Evolutionary conservation across 2,888 invertebrate genomes (phyloP).

Genomic region (Timema podura): DNA sequence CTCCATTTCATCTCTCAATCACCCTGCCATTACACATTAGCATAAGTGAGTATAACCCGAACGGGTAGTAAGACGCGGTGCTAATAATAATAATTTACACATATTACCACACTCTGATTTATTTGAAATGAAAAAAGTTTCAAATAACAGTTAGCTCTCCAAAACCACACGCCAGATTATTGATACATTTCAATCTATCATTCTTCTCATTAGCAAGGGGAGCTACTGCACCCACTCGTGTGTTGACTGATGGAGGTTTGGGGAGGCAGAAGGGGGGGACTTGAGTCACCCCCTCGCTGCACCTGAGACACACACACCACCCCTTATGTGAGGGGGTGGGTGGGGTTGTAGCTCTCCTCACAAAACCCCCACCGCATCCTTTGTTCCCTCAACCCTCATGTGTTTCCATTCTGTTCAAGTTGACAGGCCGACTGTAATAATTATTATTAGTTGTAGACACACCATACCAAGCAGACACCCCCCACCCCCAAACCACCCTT

Average conservation of each 20-base stretch:
- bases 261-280: neutral
- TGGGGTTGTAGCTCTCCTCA: constrained; percentile 6
- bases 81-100: no score
- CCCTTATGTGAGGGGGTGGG: neutral
- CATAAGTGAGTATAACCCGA: no score
- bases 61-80: no score
- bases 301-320: constrained; percentile 1
- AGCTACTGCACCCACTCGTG: neutral
- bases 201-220: constrained; percentile 1
- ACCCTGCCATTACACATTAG: no score
- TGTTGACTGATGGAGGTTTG: neutral
- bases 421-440: constrained; percentile 22
- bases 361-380: neutral
- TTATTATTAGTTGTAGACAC: constrained; percentile 23
- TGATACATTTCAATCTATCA: constrained; percentile 13
- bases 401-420: constrained; percentile 15
- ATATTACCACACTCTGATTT: no score
- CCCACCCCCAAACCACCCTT: no score
- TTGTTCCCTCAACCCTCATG: neutral
- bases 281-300: constrained; percentile 13
- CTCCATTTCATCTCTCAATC: no score
- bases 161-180: neutral
- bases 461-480: neutral
- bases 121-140: no score
- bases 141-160: no score